Conservation (phyloP, 1,140 invertebrate genomes). For the Propsilocerus akamusi region DNA sequence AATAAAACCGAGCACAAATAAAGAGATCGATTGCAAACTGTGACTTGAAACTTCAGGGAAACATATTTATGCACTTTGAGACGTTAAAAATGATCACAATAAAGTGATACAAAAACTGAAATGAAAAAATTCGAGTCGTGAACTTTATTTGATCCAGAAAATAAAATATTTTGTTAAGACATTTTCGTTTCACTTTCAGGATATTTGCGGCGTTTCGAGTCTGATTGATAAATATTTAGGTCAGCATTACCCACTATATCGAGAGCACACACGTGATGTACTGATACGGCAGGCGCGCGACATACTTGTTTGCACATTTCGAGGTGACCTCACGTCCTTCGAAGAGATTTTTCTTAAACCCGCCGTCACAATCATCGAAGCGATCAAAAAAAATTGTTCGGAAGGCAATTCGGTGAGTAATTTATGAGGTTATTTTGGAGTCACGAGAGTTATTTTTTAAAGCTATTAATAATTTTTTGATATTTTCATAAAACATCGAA, state of each 20-base stretch:
- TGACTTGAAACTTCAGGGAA: too few relatives aligned
- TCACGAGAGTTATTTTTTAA: neutral
- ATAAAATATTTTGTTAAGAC: conserved; percentile 5
- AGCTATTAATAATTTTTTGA: neutral
- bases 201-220: conserved; percentile 30
- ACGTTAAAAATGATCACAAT: too few relatives aligned
- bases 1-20: too few relatives aligned
- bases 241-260: conserved; percentile 34
- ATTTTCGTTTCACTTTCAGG: conserved; percentile 20
- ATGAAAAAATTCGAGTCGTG: too few relatives aligned
- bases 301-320: conserved; percentile 41
- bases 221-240: conserved; percentile 41
- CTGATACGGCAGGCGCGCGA: conserved; percentile 45
- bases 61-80: too few relatives aligned
- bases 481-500: conserved; percentile 3
- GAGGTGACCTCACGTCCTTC: conserved; percentile 38
- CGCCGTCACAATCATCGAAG: conserved; percentile 31
- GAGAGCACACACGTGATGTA: conserved; percentile 32
- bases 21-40: too few relatives aligned
- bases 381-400: conserved; percentile 24
- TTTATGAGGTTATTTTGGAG: conserved; percentile 2
- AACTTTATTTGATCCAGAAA: conserved; percentile 6
- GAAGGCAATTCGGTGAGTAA: conserved; percentile 14
- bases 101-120: too few relatives aligned
- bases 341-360: conserved; percentile 40